Evolutionary conservation across 2,113 vertebrate species (phyloP).

Genomic region (Terrapene triunguis): DNA sequence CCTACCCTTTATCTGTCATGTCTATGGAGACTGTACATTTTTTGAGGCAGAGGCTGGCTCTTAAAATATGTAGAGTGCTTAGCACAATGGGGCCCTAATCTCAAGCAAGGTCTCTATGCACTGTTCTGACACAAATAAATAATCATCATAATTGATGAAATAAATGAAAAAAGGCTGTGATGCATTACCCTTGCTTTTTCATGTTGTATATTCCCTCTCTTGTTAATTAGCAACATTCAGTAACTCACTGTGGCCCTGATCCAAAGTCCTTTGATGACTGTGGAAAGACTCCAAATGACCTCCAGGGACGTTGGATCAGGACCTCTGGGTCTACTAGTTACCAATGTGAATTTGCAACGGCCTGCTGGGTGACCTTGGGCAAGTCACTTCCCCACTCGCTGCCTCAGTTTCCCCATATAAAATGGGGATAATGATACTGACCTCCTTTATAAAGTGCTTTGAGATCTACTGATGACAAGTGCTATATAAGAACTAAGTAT

Average conservation of each 20-base stretch:
- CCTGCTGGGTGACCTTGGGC: not conserved
- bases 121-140: not conserved
- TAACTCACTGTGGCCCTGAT: not conserved
- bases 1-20: not conserved
- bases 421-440: not conserved
- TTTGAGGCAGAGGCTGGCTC: not conserved
- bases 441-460: not conserved
- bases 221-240: not conserved
- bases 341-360: not conserved
- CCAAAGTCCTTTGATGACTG: not conserved
- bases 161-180: not conserved
- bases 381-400: not conserved
- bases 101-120: not conserved
- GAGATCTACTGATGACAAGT: not conserved
- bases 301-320: not conserved
- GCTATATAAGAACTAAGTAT: not conserved
- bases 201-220: not conserved
- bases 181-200: not conserved
- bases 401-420: not conserved
- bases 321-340: not conserved
- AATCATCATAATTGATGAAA: not conserved
- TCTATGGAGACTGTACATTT: conserved; percentile 13
- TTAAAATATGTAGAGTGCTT: not conserved
- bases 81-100: not conserved
- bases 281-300: not conserved